Base-by-base conservation (phyloP, 1,140 invertebrate species). In the Listronotus bonariensis region DNA sequence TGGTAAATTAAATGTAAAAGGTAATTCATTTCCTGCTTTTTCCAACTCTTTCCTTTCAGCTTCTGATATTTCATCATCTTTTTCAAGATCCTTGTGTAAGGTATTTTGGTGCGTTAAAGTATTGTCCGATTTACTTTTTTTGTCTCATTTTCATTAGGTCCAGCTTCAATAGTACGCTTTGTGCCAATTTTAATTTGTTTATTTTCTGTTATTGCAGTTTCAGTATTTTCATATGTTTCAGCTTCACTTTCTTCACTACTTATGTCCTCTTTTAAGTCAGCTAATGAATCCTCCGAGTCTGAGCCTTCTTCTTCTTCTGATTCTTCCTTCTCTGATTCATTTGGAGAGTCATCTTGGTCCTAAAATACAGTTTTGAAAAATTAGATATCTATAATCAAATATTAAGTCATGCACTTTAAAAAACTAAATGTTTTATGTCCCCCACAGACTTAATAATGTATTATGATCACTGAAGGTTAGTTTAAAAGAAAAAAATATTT, bases 1-100 rank as follows among this genome's bases (percentile, higher is more conserved):
- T 17, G 91, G 89, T 66, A 87, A 85, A 76, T 80, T 74, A 72
- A 86, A 91, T n/a, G 85, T 88, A 61, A 84, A 89, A 0, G 89
- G 88, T n/a, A 92, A 74, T 73, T 90, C 86, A 63, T 85, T 81
- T 58, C 82, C 80, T 3, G 85, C 86, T 73, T 82, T 80, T 65
- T 89, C 84, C 80, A 84, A 34, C 71, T 61, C 62, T 53, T 57
- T 72, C 59, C 65, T 59, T 46, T 58, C 11, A 17, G 1, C 48
- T 52, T 43, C 65, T 59, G 45, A 62, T 61, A 43, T 12, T 48
- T 43, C 40, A 43, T 60, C 38, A 14, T 43, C 26, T 12, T 26
- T 32, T 11, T 43, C 31, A 20, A 9, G 11, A 10, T 36, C 11
- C 8, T 36, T 36, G 1, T 26, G 20, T 26, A 5, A 26, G 1